Conservation (phyloP, 1,140 invertebrate species). For the Drosophila sturtevanti region DNA sequence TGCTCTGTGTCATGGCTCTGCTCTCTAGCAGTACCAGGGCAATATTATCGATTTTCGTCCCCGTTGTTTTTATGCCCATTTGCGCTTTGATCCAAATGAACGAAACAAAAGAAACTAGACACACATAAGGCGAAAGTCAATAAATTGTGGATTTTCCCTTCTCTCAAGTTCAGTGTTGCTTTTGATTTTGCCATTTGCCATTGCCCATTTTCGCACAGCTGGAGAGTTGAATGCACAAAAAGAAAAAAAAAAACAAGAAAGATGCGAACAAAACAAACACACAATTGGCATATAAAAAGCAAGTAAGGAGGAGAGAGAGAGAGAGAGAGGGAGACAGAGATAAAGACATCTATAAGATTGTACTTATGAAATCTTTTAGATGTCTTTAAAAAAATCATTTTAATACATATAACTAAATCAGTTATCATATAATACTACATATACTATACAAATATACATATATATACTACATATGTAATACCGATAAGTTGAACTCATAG, state of each 20-base stretch:
- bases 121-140: conserved; percentile 46
- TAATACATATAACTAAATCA: too few species aligned
- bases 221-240: conserved; percentile 23
- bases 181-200: conserved; percentile 13
- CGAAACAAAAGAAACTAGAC: conserved; percentile 55
- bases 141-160: conserved; percentile 26
- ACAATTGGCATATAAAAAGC: neutral
- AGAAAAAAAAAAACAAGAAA: conserved; percentile 15
- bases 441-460: too few species aligned
- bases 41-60: conserved; percentile 68
- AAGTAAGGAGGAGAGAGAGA: neutral
- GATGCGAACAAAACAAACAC: conserved; percentile 42
- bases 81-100: conserved; percentile 58
- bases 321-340: neutral
- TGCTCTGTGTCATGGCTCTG: conserved; percentile 19
- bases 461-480: too few species aligned
- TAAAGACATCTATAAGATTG: conserved; percentile 15
- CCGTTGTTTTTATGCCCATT: conserved; percentile 54
- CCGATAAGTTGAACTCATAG: neutral
- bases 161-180: conserved; percentile 43
- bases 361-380: too few species aligned
- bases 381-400: too few species aligned
- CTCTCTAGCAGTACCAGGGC: conserved; percentile 32
- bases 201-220: conserved; percentile 32
- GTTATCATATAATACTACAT: too few species aligned